Evolutionary conservation across 2,888 invertebrate species (phyloP), one percentile per base, ranked within the genome.

Genomic region (Eupithecia dodoneata): DNA sequence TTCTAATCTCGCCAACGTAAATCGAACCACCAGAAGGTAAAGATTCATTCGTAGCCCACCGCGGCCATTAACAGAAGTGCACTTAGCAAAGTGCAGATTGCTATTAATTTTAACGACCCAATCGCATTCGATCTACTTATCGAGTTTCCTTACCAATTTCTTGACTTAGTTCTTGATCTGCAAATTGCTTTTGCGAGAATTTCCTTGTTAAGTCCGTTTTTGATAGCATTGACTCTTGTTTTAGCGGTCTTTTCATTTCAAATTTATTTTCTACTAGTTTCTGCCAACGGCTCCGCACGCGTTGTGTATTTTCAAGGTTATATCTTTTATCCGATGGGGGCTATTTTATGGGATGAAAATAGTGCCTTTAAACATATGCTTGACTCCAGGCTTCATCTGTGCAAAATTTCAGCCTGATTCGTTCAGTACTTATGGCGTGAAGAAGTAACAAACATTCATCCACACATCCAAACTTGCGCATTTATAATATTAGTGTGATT

Each of bases 31-130:
- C 63, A 52, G 13, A 13, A 12, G 52, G 7, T 30, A 44, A 75
- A 41, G 72, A 76, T 67, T 59, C 70, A 76, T 73, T 76, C 47
- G 42, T 12, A n/a, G 73, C 73, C 44, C 3, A 42, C 44, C 67
- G 67, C 67, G 74, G 66, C 76, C 73, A 77, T 76, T 80, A 74
- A 45, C 67, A 42, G 72, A 75, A 81, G 72, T 74, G 81, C 79
- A 80, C 79, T 78, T 78, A 74, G 72, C 72, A 30, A 41, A 65
- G 52, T 76, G 76, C 74, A 75, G 73, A 66, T 44, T 30, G 70
- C 74, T 78, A 75, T 80, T 74, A 79, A 78, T 79, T 73, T 78
- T 77, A 79, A 81, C 78, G 78, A 69, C 69, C 10, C 49, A 47
- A 77, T 71, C 72, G 72, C 73, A 65, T 65, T 72, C 52, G 47